phyloP scores from a whole-genome alignment of 2,888 invertebrate species.

The Doris montereyensis region DNA sequence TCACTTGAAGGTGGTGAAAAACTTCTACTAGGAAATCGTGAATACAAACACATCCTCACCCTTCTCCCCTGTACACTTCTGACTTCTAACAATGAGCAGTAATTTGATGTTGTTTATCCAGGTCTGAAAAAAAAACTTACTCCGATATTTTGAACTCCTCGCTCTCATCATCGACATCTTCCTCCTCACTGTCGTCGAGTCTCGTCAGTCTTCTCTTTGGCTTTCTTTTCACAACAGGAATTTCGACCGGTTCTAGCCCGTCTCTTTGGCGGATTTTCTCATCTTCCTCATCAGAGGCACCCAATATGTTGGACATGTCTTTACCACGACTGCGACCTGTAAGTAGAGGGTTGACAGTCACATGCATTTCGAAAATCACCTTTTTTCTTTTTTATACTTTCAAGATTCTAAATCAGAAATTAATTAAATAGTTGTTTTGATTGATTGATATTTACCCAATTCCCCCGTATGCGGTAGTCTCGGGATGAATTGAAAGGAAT shows the following conservation, averaged over 20 bases:
- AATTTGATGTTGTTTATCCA: no score
- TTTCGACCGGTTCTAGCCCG: constrained; percentile 81
- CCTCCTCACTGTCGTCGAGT: constrained; percentile 77
- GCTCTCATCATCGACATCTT: constrained; percentile 76
- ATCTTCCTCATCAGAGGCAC: constrained; percentile 47
- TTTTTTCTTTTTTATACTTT: no score
- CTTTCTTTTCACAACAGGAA: constrained; percentile 76
- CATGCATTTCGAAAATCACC: neutral
- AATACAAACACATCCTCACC: no score
- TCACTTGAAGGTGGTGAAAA: no score
- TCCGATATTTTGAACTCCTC: constrained; percentile 92
- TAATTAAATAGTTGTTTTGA: no score
- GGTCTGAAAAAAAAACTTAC: constrained; percentile 76
- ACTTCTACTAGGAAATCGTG: no score
- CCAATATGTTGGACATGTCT: constrained; percentile 87
- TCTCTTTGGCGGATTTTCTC: constrained; percentile 48
- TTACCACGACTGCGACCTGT: constrained; percentile 88
- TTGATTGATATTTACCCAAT: no score
- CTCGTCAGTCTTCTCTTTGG: constrained; percentile 54
- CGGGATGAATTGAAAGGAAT: no score
- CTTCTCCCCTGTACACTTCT: no score
- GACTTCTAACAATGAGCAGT: no score
- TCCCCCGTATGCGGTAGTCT: no score
- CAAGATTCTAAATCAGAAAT: no score
- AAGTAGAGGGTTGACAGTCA: neutral